Evolutionary conservation across 2,113 vertebrate species (phyloP).

Genomic region (Lampris incognitus): DNA sequence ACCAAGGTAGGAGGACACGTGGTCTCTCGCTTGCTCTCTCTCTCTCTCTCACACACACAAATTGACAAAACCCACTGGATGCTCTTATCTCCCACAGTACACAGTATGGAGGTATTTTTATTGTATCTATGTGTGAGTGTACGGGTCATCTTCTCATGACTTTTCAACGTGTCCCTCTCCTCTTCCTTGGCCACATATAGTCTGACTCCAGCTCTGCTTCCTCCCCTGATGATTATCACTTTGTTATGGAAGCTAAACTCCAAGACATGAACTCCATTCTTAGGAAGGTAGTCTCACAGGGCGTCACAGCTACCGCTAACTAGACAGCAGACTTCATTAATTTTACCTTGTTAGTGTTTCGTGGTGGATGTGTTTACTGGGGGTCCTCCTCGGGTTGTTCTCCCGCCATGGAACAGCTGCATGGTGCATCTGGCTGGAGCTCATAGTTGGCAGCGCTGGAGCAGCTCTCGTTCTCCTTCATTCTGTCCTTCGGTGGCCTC

Average conservation of each 20-base stretch:
- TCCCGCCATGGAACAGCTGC: conserved; percentile 65
- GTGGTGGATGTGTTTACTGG: conserved; percentile 58
- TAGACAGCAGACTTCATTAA: conserved; percentile 59
- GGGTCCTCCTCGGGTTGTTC: conserved; percentile 62
- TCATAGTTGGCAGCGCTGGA: conserved; percentile 62
- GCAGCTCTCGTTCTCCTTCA: conserved; percentile 63
- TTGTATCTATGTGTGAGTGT: conserved; percentile 61
- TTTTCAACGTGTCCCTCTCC: conserved; percentile 95
- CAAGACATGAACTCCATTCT: conserved; percentile 98
- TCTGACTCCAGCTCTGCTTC: conserved; percentile 96
- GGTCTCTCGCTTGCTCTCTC: not conserved
- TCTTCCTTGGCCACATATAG: conserved; percentile 93
- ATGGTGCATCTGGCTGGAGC: conserved; percentile 74
- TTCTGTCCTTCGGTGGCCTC: conserved; percentile 65
- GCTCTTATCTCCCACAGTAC: conserved; percentile 14
- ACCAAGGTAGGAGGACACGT: conserved; percentile 88
- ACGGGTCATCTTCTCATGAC: conserved; percentile 89
- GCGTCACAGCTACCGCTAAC: conserved; percentile 86
- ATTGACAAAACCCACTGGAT: conserved; percentile 31
- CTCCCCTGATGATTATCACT: conserved; percentile 97
- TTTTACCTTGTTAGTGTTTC: conserved; percentile 74
- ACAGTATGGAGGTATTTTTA: not conserved
- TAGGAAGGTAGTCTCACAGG: conserved; percentile 97
- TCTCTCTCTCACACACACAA: not conserved
- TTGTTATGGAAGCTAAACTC: conserved; percentile 99